A percentile compares a stretch with the other conserved stretches of the same genome.
Conservation (phyloP, 2,113 vertebrate genomes). For the Varanus komodoensis region DNA sequence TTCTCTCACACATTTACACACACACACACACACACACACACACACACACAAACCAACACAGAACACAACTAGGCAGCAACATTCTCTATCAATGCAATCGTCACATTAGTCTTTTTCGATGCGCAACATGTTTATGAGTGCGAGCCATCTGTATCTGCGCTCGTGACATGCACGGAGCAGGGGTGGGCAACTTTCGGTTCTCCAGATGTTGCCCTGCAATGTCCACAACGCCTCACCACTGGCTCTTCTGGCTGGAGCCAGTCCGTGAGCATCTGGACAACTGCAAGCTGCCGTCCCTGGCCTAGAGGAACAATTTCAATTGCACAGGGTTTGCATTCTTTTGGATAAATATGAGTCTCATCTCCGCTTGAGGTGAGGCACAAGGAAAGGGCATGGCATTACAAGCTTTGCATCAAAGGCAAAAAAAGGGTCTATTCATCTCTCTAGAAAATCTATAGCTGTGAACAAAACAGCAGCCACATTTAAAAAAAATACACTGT, state of each 20-base stretch:
- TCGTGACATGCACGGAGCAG: neutral
- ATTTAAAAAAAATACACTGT: neutral
- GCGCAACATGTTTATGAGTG: neutral
- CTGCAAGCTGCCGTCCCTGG: too few relatives aligned
- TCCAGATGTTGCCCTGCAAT: too few relatives aligned
- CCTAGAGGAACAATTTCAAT: neutral
- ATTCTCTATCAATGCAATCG: neutral
- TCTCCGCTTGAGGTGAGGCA: neutral
- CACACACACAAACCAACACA: too few relatives aligned
- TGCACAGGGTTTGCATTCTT: neutral
- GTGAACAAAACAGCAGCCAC: neutral
- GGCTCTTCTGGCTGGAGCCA: too few relatives aligned
- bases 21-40: neutral
- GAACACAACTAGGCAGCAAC: neutral
- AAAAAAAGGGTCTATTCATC: too few relatives aligned
- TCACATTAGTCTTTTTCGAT: conserved; percentile 5
- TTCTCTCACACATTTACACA: too few relatives aligned
- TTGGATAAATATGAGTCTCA: neutral
- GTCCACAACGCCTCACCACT: too few relatives aligned
- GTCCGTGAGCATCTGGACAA: too few relatives aligned
- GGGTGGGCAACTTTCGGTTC: too few relatives aligned
- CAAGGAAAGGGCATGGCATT: neutral
- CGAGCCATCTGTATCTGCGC: neutral
- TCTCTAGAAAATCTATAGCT: too few relatives aligned
- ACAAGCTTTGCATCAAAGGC: neutral